Conservation (phyloP, 2,797 vertebrate species). For the Urosaurus nigricauda region DNA sequence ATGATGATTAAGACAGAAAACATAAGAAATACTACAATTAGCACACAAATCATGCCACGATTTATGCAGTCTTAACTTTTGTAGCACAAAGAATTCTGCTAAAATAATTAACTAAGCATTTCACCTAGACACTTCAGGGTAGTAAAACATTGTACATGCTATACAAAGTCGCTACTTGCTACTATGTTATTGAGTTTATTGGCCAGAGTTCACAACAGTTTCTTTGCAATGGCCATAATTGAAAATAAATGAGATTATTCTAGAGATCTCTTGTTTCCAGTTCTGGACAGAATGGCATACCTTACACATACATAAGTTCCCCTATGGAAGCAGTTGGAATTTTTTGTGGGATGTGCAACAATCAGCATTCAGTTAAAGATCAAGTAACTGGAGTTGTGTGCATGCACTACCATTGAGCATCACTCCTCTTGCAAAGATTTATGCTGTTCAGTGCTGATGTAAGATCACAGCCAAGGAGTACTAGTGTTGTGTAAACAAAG, state of each 20-base stretch:
- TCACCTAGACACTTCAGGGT: not conserved
- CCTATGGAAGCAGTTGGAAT: too few species aligned
- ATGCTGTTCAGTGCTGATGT: too few species aligned
- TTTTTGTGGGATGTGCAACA: too few species aligned
- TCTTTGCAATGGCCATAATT: not conserved
- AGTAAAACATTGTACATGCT: not conserved
- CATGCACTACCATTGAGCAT: too few species aligned
- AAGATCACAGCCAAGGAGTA: too few species aligned
- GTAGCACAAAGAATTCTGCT: not conserved
- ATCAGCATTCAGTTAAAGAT: too few species aligned
- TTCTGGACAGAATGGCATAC: not conserved
- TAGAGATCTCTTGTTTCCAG: not conserved
- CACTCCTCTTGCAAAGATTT: too few species aligned
- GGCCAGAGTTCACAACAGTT: not conserved
- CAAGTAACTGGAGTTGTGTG: too few species aligned
- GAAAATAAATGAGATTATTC: not conserved
- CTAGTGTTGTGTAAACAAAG: not conserved
- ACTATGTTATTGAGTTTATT: not conserved
- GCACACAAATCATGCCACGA: not conserved
- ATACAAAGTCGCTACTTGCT: not conserved
- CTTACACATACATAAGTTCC: too few species aligned
- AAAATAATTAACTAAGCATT: constrained; percentile 12
- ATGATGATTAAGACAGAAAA: constrained; percentile 4
- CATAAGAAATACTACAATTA: constrained; percentile 1
- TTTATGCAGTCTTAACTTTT: constrained; percentile 19